phyloP scores from a whole-genome alignment of 1,140 invertebrate genomes.

The Plutomurus gul region DNA sequence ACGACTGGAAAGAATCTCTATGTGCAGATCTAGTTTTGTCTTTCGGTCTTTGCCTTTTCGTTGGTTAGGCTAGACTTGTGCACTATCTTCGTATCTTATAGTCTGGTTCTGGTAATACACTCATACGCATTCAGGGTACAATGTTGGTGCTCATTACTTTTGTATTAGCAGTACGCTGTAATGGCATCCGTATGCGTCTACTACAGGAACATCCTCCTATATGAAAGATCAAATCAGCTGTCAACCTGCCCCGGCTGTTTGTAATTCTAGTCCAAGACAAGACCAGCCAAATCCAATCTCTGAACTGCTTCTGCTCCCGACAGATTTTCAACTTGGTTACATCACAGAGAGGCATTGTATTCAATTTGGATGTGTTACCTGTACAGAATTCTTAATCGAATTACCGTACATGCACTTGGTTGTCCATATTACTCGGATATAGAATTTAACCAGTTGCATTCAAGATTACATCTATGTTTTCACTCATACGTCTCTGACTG shows the following conservation, averaged over 20 bases:
- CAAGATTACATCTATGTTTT: too few relatives aligned
- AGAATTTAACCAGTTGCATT: neutral
- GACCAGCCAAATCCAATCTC: neutral
- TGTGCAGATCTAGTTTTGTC: neutral
- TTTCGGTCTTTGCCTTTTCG: conserved; percentile 1
- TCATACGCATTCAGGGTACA: neutral
- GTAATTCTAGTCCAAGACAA: neutral
- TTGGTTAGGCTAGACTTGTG: neutral
- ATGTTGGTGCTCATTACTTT: conserved; percentile 12
- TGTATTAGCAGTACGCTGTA: neutral
- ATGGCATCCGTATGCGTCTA: neutral
- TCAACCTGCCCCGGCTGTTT: neutral
- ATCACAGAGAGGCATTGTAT: neutral
- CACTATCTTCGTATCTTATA: neutral
- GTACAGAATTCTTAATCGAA: neutral
- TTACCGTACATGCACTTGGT: too few relatives aligned
- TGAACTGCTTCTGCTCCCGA: neutral
- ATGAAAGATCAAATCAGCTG: neutral
- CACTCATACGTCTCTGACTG: too few relatives aligned
- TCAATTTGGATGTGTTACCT: neutral
- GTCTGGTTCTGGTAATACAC: neutral
- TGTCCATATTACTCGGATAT: neutral
- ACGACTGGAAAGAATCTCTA: neutral
- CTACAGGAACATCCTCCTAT: neutral
- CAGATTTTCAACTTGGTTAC: neutral